Base-by-base conservation (phyloP, 2,888 invertebrate species). In the Cremastinae sp. region DNA sequence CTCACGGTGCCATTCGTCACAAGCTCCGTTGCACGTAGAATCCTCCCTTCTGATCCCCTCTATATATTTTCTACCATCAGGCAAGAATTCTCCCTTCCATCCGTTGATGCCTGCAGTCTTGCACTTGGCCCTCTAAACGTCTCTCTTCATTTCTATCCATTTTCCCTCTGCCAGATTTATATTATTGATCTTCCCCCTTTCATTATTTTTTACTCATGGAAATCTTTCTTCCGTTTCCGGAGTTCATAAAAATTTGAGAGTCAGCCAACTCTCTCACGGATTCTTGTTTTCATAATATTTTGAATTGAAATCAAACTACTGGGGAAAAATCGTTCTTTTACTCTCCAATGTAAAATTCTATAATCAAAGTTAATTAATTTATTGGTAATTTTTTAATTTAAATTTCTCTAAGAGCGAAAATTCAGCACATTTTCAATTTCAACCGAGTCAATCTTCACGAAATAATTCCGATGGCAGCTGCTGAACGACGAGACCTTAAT, bases 1-100 rank as follows among this genome's bases (percentile, higher is more conserved):
- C 78, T 78, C 75, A 62, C 73, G 5, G 76, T 78, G 79, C 80
- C 78, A 81, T 81, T 79, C 79, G 79, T 82, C 83, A 79, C 77
- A 78, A 83, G 73, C 76, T 71, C 72, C 68, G 62, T 68, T 74
- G 68, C 69, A 14, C 53, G 61, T 59, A 65, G 28, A 28, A 28
- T 28, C 65, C 71, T 66, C 51, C 78, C 49, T 14, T n/a, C 47
- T n/a, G 59, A 18, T 18, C 59, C 59, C 22, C 28, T 28, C 28
- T 28, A 2, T 28, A 28, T 5, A 5, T 28, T 61, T 49, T 49
- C 55, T 61, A 55, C 66, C 65, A 43, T 41, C 70, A 43, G 47
- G 43, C 45, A 16, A 53, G 59, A 69, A 18, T 20, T 18, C 22
- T 49, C n/a, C n/a, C 58, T 58, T 28, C 20, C 43, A 45, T n/a